phyloP scores from a whole-genome alignment of 2,113 vertebrate species.

The Neogobius melanostomus region DNA sequence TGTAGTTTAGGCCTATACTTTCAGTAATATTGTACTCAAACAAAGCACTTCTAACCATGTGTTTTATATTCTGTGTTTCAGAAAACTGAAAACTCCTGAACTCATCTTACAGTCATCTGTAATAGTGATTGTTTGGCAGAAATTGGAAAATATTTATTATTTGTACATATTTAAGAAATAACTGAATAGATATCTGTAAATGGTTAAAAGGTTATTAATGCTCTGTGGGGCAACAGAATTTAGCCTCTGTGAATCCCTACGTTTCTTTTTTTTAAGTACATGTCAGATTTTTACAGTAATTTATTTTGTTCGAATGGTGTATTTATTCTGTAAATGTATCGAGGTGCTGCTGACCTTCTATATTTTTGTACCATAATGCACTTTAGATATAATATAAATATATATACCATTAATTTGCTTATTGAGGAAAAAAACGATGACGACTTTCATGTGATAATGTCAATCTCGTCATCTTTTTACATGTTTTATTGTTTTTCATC shows the following conservation, averaged over 20 bases:
- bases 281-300: slow-evolving; percentile 79
- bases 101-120: slow-evolving; percentile 64
- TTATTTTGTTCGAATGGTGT: slow-evolving; percentile 93
- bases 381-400: slow-evolving; percentile 97
- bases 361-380: slow-evolving; percentile 98
- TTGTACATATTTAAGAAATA: slow-evolving; percentile 79
- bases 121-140: slow-evolving; percentile 71
- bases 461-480: slow-evolving; percentile 9
- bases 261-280: slow-evolving; percentile 62
- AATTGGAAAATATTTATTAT: slow-evolving; percentile 80
- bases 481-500: slow-evolving; percentile 28
- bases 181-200: slow-evolving; percentile 60
- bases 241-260: slow-evolving; percentile 75
- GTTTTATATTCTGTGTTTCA: slow-evolving; percentile 47
- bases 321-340: slow-evolving; percentile 98
- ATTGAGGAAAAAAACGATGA: slow-evolving; percentile 66
- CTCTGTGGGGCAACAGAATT: slow-evolving; percentile 65
- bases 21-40: neutral
- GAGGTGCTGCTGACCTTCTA: slow-evolving; percentile 96
- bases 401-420: slow-evolving; percentile 72
- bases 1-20: neutral
- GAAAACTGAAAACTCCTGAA: slow-evolving; percentile 66
- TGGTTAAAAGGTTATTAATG: slow-evolving; percentile 53
- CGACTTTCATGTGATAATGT: slow-evolving; percentile 30
- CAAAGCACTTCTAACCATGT: neutral